phyloP scores from a whole-genome alignment of 1,140 invertebrate species.

The Carposina sasakii region DNA sequence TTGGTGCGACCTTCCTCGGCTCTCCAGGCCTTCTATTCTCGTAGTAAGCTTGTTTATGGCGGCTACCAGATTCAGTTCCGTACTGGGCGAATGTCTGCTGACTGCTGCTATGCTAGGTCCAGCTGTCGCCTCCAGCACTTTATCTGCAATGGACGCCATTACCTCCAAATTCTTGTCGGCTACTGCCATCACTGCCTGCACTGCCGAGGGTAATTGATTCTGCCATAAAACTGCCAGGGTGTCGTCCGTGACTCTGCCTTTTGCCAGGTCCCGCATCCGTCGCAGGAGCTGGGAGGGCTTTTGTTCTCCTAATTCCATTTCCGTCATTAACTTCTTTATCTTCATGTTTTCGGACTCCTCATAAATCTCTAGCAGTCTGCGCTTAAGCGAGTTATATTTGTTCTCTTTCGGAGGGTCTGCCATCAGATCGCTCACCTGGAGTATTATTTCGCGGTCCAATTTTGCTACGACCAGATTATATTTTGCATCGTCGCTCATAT shows the following conservation, averaged over 20 bases:
- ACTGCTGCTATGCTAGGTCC: too few species aligned
- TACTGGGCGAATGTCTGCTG: too few species aligned
- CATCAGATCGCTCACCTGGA: not conserved
- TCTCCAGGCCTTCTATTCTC: too few species aligned
- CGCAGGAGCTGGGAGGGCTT: not conserved
- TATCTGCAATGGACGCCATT: too few species aligned
- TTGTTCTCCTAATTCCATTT: constrained; percentile 7
- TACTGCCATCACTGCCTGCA: not conserved
- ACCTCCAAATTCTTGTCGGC: too few species aligned
- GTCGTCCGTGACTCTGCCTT: not conserved
- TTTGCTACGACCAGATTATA: not conserved
- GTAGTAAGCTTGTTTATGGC: too few species aligned
- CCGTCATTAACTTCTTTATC: not conserved
- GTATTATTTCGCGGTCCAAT: not conserved
- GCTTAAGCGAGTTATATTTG: not conserved
- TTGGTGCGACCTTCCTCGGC: too few species aligned
- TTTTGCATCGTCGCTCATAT: too few species aligned
- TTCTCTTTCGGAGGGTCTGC: not conserved
- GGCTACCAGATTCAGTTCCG: too few species aligned
- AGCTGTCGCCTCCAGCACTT: too few species aligned
- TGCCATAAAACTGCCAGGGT: not conserved
- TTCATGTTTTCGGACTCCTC: not conserved
- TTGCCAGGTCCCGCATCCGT: not conserved
- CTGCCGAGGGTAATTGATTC: not conserved
- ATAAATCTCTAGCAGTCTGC: not conserved